These are phyloP conservation scores for Lepus europaeus DNA, from an alignment of 2,113 vertebrate species.

Conservation along the genomic window DNA sequence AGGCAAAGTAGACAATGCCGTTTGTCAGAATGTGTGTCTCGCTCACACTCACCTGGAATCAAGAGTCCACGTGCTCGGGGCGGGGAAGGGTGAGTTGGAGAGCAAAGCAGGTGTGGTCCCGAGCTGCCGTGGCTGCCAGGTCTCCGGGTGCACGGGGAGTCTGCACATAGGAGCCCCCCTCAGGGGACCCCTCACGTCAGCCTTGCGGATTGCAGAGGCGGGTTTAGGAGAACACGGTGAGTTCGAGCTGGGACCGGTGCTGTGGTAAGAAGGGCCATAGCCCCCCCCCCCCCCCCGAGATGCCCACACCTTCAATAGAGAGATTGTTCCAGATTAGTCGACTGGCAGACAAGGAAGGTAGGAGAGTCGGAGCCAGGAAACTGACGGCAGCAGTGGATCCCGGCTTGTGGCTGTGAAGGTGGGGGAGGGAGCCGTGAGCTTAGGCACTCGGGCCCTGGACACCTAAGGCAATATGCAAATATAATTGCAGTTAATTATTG, in stretches of 20 bases:
- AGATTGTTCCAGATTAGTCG: not conserved
- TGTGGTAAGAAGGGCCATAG: no score
- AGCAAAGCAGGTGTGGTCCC: fast-evolving
- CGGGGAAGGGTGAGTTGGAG: no score
- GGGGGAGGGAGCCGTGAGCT: no score
- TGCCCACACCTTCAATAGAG: not conserved
- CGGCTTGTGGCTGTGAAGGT: no score
- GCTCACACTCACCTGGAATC: not conserved
- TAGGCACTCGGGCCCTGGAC: no score
- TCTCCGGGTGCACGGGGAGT: no score
- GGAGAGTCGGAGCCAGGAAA: not conserved
- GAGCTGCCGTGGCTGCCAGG: fast-evolving
- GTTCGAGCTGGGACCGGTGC: no score
- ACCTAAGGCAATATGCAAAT: not conserved
- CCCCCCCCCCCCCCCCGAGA: not conserved
- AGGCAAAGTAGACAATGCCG: not conserved
- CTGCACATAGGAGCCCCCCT: not conserved
- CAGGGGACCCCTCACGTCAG: no score
- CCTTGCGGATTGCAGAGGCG: no score
- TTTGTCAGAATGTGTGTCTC: not conserved
- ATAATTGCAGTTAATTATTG: not conserved
- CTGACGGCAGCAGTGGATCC: not conserved
- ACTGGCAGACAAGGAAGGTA: not conserved
- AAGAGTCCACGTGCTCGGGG: fast-evolving
- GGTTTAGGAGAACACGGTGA: no score